phyloP scores from a whole-genome alignment of 1,140 invertebrate species.

The Parapsyche elsis region DNA sequence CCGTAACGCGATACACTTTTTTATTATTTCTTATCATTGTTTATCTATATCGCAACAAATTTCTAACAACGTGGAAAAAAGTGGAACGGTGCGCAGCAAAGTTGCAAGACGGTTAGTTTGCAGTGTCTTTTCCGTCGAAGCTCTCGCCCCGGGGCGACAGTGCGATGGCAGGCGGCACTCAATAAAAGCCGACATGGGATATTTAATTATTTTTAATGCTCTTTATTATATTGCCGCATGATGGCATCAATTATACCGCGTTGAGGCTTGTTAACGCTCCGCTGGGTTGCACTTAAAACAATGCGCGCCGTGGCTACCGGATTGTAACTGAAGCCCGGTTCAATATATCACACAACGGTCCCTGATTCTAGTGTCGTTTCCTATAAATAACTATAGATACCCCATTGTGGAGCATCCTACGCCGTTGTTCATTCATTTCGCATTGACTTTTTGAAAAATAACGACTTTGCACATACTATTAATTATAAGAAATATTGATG shows the following conservation, averaged over 20 bases:
- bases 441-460: too few species aligned
- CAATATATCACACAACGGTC: constrained; percentile 1
- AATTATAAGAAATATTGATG: too few species aligned
- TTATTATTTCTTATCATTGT: too few species aligned
- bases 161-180: not conserved
- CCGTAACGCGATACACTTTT: not conserved
- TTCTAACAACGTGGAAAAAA: too few species aligned
- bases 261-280: not conserved
- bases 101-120: too few species aligned
- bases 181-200: not conserved
- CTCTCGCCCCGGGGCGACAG: too few species aligned
- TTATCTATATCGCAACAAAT: too few species aligned
- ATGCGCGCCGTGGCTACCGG: constrained; percentile 5
- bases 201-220: constrained; percentile 29
- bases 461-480: too few species aligned
- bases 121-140: too few species aligned
- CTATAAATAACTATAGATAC: not conserved
- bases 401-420: too few species aligned
- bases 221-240: not conserved
- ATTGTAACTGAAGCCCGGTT: not conserved
- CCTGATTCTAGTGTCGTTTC: not conserved
- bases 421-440: not conserved
- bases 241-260: not conserved
- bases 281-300: not conserved
- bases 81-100: too few species aligned